A percentile compares a stretch with the other conserved stretches of the same genome.
phyloP scores from a whole-genome alignment of 2,888 invertebrate genomes.

The Leptinotarsa tumamoca region DNA sequence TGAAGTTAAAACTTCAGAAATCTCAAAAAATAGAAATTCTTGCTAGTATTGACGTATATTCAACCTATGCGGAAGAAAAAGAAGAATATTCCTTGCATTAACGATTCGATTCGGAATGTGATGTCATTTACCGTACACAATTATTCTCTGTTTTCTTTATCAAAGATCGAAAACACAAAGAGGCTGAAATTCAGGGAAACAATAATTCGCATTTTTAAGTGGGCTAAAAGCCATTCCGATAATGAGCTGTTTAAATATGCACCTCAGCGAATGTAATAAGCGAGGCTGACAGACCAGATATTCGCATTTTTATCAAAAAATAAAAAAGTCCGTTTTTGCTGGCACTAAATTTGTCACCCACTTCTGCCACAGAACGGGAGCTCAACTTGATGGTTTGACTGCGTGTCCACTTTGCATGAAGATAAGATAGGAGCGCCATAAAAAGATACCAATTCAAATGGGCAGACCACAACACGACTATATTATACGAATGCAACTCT shows the following conservation, averaged over 20 bases:
- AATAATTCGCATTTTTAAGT: conserved; percentile 19
- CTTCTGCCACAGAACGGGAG: conserved; percentile 45
- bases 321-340: conserved; percentile 43
- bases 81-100: too few relatives aligned
- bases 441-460: conserved; percentile 56
- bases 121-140: too few relatives aligned
- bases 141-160: too few relatives aligned
- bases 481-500: conserved; percentile 37
- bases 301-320: conserved; percentile 43
- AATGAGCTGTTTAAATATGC: conserved; percentile 40
- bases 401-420: conserved; percentile 62
- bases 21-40: too few relatives aligned
- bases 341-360: conserved; percentile 54
- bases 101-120: too few relatives aligned
- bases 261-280: conserved; percentile 41
- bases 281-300: conserved; percentile 46
- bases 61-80: too few relatives aligned
- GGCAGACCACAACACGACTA: conserved; percentile 39
- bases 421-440: conserved; percentile 59
- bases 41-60: too few relatives aligned
- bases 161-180: not conserved
- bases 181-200: not conserved
- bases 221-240: conserved; percentile 32
- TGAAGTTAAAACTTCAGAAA: too few relatives aligned
- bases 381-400: conserved; percentile 55